Base-by-base conservation (phyloP, 2,113 vertebrate species). In the Aleadryas rufinucha region DNA sequence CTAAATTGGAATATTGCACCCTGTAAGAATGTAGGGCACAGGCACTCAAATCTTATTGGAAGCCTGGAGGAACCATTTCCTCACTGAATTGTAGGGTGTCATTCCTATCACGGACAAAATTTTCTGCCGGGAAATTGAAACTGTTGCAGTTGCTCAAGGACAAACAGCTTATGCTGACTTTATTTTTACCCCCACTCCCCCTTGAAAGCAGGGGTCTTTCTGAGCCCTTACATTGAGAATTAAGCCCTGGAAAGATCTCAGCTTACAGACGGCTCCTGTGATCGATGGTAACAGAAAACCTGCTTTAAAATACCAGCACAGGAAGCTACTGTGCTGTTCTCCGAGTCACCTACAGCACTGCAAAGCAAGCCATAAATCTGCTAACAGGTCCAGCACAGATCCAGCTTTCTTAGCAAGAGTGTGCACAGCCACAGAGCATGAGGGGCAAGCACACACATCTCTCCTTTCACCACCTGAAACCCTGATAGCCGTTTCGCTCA, bases 291-390 rank as follows among this genome's bases (percentile, higher is more conserved):
- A 96, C 68, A 90, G 79, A 96, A 96, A 96, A 88, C 93, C 65
- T 53, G 44, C 80, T 78, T 56, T 92, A 89, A 95, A 95, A 61
- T 14, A 81, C 79, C 52, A 60, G 76, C 68, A 68, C 83, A 94
- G 90, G 93, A 93, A 96, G 88, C 88, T 60, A 92, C 95, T 84
- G 90, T 86, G 90, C 71, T 90, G 88, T 24, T 94, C 95, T 33
- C 79, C 1, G 1, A 94, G 75, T 53, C 87, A 97, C 72, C 85
- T 82, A 70, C 85, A 92, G 76, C 37, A 5, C 21, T 41, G 83
- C 83, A 66, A 56, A 71, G 86, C 49, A 33, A 90, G 83, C 72
- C 77, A 78, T 96, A 97, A 96, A 96, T 97, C 95, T 87, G 92
- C 90, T 90, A 63, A 26, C 82, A 23, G 82, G 45, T 54, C 78